phyloP scores from a whole-genome alignment of 2,797 vertebrate species.

The Oryzias sinensis region DNA sequence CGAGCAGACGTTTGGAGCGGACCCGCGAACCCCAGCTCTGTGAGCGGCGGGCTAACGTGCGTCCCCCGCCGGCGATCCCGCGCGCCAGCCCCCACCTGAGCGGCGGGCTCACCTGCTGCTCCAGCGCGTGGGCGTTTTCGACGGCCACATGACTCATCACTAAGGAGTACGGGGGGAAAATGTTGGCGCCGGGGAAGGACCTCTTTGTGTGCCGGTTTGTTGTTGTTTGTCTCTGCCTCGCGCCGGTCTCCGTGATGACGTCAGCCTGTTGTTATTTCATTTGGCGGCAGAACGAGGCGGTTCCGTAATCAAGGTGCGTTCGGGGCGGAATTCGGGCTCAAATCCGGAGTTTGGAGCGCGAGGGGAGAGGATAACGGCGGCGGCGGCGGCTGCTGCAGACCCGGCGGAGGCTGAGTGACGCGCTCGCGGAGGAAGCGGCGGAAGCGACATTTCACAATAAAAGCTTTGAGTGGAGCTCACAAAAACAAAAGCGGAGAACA shows the following conservation, averaged over 20 bases:
- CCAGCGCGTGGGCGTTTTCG: conserved; percentile 96
- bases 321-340: no score
- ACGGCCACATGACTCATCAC: conserved; percentile 99
- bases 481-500: no score
- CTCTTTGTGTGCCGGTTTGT: conserved; percentile 79
- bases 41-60: conserved; percentile 61
- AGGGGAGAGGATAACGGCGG: no score
- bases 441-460: no score
- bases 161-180: conserved; percentile 85
- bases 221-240: conserved; percentile 21
- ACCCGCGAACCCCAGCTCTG: conserved; percentile 46
- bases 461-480: no score
- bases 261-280: conserved; percentile 10
- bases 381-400: no score
- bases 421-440: no score
- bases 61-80: background rate
- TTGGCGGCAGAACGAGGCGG: conserved; percentile 4
- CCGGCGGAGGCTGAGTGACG: no score
- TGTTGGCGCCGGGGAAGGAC: conserved; percentile 72
- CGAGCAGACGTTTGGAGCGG: conserved; percentile 25
- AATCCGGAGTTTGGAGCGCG: no score
- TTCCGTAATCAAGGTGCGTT: no score
- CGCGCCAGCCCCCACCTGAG: no score
- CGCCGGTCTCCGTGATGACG: conserved; percentile 14
- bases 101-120: conserved; percentile 89